Base-by-base conservation (phyloP, 2,888 invertebrate species). In the Steinernema scapterisci region DNA sequence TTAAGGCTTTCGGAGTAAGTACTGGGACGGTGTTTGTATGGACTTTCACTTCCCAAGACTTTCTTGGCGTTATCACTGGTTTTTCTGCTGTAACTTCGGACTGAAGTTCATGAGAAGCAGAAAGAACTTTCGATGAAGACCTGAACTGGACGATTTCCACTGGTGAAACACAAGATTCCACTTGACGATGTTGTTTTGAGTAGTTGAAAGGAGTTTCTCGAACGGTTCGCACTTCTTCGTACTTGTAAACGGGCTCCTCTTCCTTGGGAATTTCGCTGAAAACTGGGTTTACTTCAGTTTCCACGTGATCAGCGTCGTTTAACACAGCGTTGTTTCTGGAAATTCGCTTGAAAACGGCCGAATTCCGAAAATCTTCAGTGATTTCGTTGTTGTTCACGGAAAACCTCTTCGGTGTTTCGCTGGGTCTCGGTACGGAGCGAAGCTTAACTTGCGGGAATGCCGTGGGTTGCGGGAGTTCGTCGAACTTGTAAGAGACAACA, bases 211-310 rank as follows among this genome's bases (percentile, higher is more conserved):
- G 7, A 11, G 31, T 63, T 63, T 63, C 63, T 6, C 63, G 63
- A 16, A 63, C 31, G 11, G 31, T 63, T 16, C 31, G 21, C 16
- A 63, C 63, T 27, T 31, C 63, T 31, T 63, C 63, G 63, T 63
- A 63, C 63, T 63, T 63, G 63, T 63, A 63, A n/a, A 63, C 6
- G 16, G 63, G 63, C 11, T 25, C 31, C 31, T 63, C 63, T n/a
- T 63, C 31, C n/a, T 63, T 5, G 38, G 38, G 38, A 38, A 6
- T 6, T 38, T 9, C 38, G 38, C 9, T 9, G 38, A 9, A 38
- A 31, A 63, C 6, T 11, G 2, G 21, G 63, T n/a, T 63, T 27
- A 27, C 25, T 1, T 63, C 63, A 7, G 63, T 31, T 31, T 31
- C 63, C 11, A 31, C 3, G 38, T 38, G 38, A 9, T 38, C 38